phyloP scores from a whole-genome alignment of 2,888 invertebrate genomes.

The Autographa gamma region DNA sequence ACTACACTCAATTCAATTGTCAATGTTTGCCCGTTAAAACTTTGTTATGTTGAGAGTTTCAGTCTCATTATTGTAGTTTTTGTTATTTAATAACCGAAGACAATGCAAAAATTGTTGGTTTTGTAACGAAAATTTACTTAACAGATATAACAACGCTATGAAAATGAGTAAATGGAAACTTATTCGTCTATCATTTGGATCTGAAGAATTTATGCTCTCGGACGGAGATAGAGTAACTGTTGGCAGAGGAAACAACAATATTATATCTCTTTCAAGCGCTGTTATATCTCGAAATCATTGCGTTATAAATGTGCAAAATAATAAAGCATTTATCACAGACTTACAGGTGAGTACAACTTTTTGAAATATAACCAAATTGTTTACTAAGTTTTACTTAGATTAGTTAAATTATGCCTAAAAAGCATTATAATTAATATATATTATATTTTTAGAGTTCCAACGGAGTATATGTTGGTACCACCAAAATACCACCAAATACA shows the following conservation, averaged over 20 bases:
- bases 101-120: neutral
- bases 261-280: slow-evolving; percentile 75
- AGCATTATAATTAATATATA: neutral
- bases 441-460: slow-evolving; percentile 87
- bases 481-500: slow-evolving; percentile 73
- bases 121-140: neutral
- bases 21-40: neutral
- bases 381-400: slow-evolving; percentile 60
- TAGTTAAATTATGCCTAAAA: neutral
- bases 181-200: slow-evolving; percentile 72
- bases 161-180: slow-evolving; percentile 83
- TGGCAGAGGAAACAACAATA: slow-evolving; percentile 76
- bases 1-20: neutral
- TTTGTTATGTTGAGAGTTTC: neutral
- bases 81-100: neutral
- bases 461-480: slow-evolving; percentile 88
- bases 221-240: slow-evolving; percentile 79
- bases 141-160: neutral
- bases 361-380: neutral
- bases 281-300: slow-evolving; percentile 84
- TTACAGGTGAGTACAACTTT: slow-evolving; percentile 68
- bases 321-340: slow-evolving; percentile 77
- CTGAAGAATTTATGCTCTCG: slow-evolving; percentile 71
- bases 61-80: neutral
- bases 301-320: slow-evolving; percentile 68